Evolutionary conservation across 2,888 invertebrate species (phyloP), one percentile per base, ranked within the genome.

Genomic region (Dione juno): DNA sequence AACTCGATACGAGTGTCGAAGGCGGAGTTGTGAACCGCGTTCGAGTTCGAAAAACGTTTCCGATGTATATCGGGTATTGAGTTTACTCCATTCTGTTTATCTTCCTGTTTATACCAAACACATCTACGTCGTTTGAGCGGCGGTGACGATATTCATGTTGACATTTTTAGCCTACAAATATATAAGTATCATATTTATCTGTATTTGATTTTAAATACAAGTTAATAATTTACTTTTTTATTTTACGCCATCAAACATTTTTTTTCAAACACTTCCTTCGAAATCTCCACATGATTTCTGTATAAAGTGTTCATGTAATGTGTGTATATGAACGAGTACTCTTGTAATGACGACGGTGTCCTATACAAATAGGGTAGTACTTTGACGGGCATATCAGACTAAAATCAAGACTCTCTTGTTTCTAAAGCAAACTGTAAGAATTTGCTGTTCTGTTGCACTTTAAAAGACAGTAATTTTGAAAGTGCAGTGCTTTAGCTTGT

Each of bases 41-140:
- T 70, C 70, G 69, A 81, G 82, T 84, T 84, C 80, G 83, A 81
- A 84, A 89, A 88, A 88, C 86, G 85, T 82, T 88, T 89, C 83
- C 83, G 79, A 81, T 88, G 87, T 87, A 83, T 82, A 64, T 72
- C 77, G 78, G 48, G 76, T 74, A 78, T 64, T 54, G 68, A 37
- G 37, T 87, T 83, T 84, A 80, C 78, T 78, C 75, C 74, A 76
- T 79, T 76, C 77, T 81, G 80, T 82, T 84, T 84, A 81, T 84
- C 79, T 81, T 78, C 70, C 72, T 77, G 78, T 81, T 80, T 78
- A 75, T 79, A 58, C 78, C 75, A n/a, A n/a, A n/a, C n/a, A 70
- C 78, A 82, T 82, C 81, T 81, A 78, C 79, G 81, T 79, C 80
- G 77, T 78, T 77, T 76, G 67, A 70, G 40, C 74, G 50, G 50